phyloP scores from a whole-genome alignment of 64 coral and sea anemone genomes.

The Porites australiensis region DNA sequence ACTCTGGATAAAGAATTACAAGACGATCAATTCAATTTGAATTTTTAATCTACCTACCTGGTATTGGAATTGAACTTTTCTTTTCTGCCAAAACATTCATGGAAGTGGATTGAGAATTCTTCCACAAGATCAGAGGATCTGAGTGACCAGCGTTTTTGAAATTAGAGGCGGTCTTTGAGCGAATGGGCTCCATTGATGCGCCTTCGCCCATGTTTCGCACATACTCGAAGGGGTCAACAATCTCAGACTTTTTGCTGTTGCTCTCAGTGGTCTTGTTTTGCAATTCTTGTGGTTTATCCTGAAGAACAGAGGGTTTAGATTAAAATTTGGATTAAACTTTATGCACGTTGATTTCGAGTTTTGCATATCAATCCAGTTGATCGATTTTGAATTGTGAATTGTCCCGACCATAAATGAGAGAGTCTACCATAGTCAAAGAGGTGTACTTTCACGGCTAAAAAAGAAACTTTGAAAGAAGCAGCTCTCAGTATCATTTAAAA shows the following conservation, averaged over 20 bases:
- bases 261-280: conserved; percentile 23
- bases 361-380: too few relatives aligned
- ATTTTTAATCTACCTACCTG: conserved; percentile 36
- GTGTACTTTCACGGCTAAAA: too few relatives aligned
- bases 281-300: conserved; percentile 9
- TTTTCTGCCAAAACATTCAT: conserved; percentile 72
- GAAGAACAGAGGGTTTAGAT: not conserved
- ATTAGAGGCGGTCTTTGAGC: conserved; percentile 72
- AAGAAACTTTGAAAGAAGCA: too few relatives aligned
- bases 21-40: too few relatives aligned
- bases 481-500: too few relatives aligned
- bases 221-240: conserved; percentile 90
- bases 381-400: too few relatives aligned
- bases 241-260: conserved; percentile 72
- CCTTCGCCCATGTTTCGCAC: conserved; percentile 89
- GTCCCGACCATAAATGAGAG: too few relatives aligned
- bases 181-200: conserved; percentile 85
- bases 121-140: conserved; percentile 80
- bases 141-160: conserved; percentile 65
- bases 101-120: conserved; percentile 78
- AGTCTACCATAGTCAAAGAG: too few relatives aligned
- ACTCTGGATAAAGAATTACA: not conserved
- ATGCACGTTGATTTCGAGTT: too few relatives aligned
- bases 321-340: not conserved
- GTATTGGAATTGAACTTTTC: conserved; percentile 84